phyloP scores from a whole-genome alignment of 2,797 vertebrate genomes.

The Melanitta fusca region DNA sequence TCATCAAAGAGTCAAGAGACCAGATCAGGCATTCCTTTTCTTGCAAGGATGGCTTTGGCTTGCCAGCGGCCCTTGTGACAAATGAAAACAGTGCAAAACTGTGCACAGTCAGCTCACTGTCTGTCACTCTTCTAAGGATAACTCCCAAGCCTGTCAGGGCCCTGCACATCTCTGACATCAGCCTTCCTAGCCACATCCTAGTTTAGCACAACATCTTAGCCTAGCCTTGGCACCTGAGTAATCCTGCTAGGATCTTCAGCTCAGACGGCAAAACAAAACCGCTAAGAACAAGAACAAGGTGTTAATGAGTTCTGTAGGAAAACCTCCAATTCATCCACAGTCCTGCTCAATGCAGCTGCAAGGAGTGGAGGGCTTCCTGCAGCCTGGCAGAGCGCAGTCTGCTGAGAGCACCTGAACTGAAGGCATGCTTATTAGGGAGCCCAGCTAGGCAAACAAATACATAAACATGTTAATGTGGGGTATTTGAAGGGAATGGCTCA shows the following conservation, averaged over 20 bases:
- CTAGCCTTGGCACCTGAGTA: neutral
- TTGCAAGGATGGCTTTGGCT: neutral
- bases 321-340: neutral
- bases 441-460: neutral
- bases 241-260: neutral
- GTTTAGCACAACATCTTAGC: neutral
- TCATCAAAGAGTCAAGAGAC: neutral
- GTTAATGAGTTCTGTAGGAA: neutral
- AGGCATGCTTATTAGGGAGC: neutral
- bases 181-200: neutral
- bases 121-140: neutral
- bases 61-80: neutral
- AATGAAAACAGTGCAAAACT: neutral
- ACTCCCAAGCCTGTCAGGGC: neutral
- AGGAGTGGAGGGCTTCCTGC: neutral
- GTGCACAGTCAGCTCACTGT: neutral
- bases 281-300: neutral
- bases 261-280: neutral
- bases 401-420: constrained; percentile 39
- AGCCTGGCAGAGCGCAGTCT: neutral
- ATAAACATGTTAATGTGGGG: neutral
- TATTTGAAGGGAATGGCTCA: constrained; percentile 19
- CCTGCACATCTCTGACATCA: neutral
- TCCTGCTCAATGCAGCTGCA: neutral
- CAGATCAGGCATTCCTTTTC: neutral